These are phyloP conservation scores for Drosophila malerkotliana DNA, from an alignment of 1,140 invertebrate genomes.

Conservation along the genomic window DNA sequence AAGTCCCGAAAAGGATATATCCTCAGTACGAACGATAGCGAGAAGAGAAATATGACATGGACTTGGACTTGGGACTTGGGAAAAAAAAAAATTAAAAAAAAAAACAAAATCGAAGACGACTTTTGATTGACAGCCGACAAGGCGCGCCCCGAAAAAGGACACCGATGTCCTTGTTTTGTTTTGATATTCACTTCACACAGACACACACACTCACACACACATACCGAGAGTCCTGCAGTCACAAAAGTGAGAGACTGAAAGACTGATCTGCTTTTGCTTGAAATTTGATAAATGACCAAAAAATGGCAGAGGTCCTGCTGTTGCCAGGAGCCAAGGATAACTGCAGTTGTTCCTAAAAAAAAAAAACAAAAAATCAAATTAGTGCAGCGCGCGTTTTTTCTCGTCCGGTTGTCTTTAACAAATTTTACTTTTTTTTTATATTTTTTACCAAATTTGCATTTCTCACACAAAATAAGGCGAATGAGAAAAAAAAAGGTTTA, in stretches of 20 bases:
- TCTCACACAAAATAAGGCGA: constrained; percentile 47
- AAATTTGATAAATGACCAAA: constrained; percentile 81
- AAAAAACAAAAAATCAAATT: constrained; percentile 59
- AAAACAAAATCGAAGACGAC: constrained; percentile 43
- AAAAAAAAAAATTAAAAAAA: constrained; percentile 5
- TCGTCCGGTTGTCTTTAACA: constrained; percentile 52
- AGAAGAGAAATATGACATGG: background rate
- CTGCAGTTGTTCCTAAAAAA: constrained; percentile 24
- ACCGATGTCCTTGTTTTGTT: constrained; percentile 70
- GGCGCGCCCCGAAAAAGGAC: constrained; percentile 62
- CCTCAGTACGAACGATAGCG: background rate
- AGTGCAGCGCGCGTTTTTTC: constrained; percentile 68
- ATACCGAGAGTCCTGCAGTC: background rate
- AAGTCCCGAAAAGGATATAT: background rate
- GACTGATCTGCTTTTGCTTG: constrained; percentile 71
- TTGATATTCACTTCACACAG: constrained; percentile 74
- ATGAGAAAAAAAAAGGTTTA: constrained; percentile 36
- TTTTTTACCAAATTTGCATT: constrained; percentile 67
- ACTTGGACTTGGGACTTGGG: constrained; percentile 4
- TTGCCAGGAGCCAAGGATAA: constrained; percentile 21
- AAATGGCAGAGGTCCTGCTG: constrained; percentile 46
- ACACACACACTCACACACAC: constrained; percentile 12
- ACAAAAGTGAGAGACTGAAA: constrained; percentile 4
- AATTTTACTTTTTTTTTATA: constrained; percentile 46
- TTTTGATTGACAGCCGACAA: constrained; percentile 73